These are phyloP conservation scores for Nyctibius grandis DNA, from an alignment of 2,797 vertebrate species.

Conservation along the genomic window DNA sequence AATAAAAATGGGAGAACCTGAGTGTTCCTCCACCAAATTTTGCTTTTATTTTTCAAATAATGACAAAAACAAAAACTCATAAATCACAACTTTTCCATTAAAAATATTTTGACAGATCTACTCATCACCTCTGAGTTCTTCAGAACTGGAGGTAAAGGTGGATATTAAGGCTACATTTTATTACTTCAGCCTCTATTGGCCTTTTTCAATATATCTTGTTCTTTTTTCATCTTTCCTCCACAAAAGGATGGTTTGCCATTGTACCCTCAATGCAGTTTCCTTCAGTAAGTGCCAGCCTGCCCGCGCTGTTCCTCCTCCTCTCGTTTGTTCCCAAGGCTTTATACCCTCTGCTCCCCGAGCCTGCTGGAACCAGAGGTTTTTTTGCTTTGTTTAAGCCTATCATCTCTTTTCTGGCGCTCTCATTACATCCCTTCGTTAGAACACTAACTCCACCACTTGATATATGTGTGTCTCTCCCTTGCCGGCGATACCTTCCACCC, in stretches of 20 bases:
- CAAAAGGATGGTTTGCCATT: background rate
- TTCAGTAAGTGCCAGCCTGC: background rate
- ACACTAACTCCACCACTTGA: background rate
- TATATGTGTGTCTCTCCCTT: accelerated
- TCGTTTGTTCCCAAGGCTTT: accelerated
- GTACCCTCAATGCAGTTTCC: background rate
- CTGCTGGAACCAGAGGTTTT: too few species aligned
- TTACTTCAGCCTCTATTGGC: conserved; percentile 22
- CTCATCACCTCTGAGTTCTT: background rate
- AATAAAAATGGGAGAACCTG: background rate
- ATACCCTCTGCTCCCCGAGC: accelerated
- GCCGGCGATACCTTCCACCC: accelerated
- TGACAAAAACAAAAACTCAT: background rate
- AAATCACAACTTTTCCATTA: conserved; percentile 52
- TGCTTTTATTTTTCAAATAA: background rate
- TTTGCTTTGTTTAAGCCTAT: background rate
- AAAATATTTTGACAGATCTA: conserved; percentile 45
- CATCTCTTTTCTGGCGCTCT: background rate
- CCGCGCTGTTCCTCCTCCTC: background rate
- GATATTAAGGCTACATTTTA: conserved; percentile 38
- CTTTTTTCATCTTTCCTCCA: background rate
- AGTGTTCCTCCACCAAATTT: background rate
- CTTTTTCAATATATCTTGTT: background rate
- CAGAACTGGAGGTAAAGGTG: conserved; percentile 19
- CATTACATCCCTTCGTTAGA: too few species aligned